These are phyloP conservation scores for Daktulosphaira vitifoliae DNA, from an alignment of 1,140 invertebrate genomes.

Conservation along the genomic window DNA sequence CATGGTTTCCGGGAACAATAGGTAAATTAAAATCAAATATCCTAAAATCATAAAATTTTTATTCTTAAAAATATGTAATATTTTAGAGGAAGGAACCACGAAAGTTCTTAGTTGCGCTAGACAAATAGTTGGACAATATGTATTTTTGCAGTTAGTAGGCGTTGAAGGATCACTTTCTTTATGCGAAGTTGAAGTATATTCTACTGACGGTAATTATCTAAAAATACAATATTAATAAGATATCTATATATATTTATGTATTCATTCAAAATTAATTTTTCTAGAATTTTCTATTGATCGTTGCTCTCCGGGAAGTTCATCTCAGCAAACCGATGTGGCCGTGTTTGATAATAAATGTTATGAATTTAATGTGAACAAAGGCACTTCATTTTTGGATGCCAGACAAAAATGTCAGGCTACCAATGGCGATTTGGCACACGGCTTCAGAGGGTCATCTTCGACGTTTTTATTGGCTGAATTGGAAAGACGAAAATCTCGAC, in stretches of 20 bases:
- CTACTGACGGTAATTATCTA: conserved; percentile 63
- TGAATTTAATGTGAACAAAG: conserved; percentile 71
- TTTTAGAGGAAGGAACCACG: conserved; percentile 76
- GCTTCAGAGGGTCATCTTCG: conserved; percentile 46
- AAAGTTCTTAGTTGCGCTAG: conserved; percentile 81
- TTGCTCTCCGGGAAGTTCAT: conserved; percentile 58
- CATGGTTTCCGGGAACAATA: conserved; percentile 87
- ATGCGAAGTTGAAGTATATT: conserved; percentile 86
- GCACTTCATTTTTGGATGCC: conserved; percentile 70
- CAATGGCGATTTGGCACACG: conserved; percentile 73
- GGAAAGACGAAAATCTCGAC: conserved; percentile 62
- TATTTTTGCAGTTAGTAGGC: conserved; percentile 80
- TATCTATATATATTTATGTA: neutral
- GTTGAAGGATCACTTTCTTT: conserved; percentile 80
- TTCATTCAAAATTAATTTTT: neutral
- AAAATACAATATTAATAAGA: neutral
- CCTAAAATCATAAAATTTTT: no score
- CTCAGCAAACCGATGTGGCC: conserved; percentile 63
- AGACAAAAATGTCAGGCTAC: conserved; percentile 61
- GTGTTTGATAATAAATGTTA: conserved; percentile 80
- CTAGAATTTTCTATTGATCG: conserved; percentile 71
- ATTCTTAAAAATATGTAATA: no score
- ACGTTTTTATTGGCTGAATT: conserved; percentile 69
- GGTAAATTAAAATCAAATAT: conserved; percentile 48
- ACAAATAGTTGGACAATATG: conserved; percentile 71